A percentile compares a stretch with the other conserved stretches of the same genome.
phyloP scores from a whole-genome alignment of 1,140 invertebrate genomes.

The Drosophila asahinai region DNA sequence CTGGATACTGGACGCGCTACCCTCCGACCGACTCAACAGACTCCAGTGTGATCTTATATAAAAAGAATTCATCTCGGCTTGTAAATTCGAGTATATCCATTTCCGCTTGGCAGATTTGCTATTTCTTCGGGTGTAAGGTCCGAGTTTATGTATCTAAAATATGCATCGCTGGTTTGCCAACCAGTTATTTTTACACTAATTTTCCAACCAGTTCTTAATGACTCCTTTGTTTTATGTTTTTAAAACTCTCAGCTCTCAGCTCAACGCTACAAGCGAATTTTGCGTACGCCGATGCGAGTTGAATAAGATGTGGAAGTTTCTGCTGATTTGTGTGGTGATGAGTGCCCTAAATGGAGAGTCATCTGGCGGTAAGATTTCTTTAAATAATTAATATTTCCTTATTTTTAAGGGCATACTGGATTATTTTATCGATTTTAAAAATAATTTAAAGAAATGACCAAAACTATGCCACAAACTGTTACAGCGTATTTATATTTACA shows the following conservation, averaged over 20 bases:
- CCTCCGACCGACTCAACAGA: background rate
- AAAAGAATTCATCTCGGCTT: constrained; percentile 15
- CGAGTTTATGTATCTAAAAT: constrained; percentile 5
- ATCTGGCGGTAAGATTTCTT: constrained; percentile 43
- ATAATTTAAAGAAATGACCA: too few relatives aligned
- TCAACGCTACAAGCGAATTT: constrained; percentile 30
- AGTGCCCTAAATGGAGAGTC: constrained; percentile 62
- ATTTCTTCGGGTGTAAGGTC: background rate
- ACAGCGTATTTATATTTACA: too few relatives aligned
- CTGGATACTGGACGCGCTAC: background rate
- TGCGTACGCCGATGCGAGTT: constrained; percentile 40
- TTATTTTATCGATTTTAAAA: too few relatives aligned
- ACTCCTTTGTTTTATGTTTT: constrained; percentile 23
- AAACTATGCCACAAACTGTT: too few relatives aligned
- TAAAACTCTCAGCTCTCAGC: constrained; percentile 2
- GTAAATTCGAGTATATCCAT: background rate
- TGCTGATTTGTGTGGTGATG: constrained; percentile 72
- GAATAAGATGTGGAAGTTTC: constrained; percentile 74
- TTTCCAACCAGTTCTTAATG: constrained; percentile 36
- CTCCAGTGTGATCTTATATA: constrained; percentile 22
- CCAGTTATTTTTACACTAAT: constrained; percentile 45
- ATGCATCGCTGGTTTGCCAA: constrained; percentile 23
- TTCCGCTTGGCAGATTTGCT: constrained; percentile 12
- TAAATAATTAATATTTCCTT: background rate
- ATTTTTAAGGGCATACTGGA: background rate